Conservation (phyloP, 2,888 invertebrate species). For the Diachrysia chrysitis region DNA sequence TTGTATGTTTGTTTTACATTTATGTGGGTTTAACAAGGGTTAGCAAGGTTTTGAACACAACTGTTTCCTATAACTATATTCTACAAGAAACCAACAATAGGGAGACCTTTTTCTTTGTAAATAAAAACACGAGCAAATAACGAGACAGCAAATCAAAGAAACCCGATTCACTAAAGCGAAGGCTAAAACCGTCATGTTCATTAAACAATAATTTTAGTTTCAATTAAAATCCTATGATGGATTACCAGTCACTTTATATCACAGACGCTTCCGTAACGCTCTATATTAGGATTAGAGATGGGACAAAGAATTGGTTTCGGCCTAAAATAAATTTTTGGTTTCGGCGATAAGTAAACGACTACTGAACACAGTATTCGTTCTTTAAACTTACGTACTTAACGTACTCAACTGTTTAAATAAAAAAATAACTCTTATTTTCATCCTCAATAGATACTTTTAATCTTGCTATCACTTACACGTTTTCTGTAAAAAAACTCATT, state of each 20-base stretch:
- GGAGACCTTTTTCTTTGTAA: neutral
- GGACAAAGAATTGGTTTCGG: neutral
- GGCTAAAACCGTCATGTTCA: conserved; percentile 22
- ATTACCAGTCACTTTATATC: conserved; percentile 62
- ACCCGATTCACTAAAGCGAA: conserved; percentile 24
- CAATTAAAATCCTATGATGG: conserved; percentile 74
- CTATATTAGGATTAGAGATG: conserved; percentile 78
- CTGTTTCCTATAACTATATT: too few relatives aligned
- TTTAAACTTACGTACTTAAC: too few relatives aligned
- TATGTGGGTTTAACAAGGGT: too few relatives aligned
- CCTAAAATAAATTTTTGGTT: neutral
- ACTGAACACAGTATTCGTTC: too few relatives aligned
- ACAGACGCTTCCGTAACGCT: conserved; percentile 78
- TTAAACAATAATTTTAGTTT: conserved; percentile 67
- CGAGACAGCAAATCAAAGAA: conserved; percentile 28
- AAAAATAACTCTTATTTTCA: too few relatives aligned
- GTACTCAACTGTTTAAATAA: too few relatives aligned
- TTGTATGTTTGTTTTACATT: too few relatives aligned
- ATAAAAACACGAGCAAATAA: conserved; percentile 18
- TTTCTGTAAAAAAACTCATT: too few relatives aligned
- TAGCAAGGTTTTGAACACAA: too few relatives aligned
- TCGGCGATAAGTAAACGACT: neutral
- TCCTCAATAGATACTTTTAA: too few relatives aligned
- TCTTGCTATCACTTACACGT: too few relatives aligned
- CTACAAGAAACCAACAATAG: too few relatives aligned